Base-by-base conservation (phyloP, 1,140 invertebrate genomes). In the Adelges cooleyi region DNA sequence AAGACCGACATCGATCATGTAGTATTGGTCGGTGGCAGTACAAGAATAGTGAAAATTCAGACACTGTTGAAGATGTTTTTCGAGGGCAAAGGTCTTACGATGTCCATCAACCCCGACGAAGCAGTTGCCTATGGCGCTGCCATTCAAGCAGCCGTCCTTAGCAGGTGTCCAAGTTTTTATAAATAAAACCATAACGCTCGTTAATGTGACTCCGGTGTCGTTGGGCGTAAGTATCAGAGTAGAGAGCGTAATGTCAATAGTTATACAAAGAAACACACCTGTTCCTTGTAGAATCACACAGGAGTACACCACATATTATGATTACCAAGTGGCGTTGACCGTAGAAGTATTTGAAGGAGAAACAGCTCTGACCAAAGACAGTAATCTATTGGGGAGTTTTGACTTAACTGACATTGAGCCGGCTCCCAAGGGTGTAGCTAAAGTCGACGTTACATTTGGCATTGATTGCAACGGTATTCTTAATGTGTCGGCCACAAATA, bases 231-330 rank as follows among this genome's bases (percentile, higher is more conserved):
- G 71, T 46, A 72, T 75, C 93, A 96, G 92, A 48, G 83, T 86
- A 5, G 79, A 97, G 3, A 95, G 97, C 75, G 93, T 87, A 40
- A 78, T 80, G n/a, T n/a, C n/a, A n/a, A n/a, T n/a, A n/a, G n/a
- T n/a, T n/a, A n/a, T n/a, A n/a, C 17, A 96, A 78, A 82, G 93
- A 42, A 97, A 97, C 80, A 94, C 92, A 8, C 94, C 90, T 71
- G 95, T 97, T 74, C 94, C 94, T 33, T 94, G 90, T 33, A 95
- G 95, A 76, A 90, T 94, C 73, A 92, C 90, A 0, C 92, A 97
- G 73, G 95, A 89, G 8, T 97, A 96, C 78, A 95, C 93, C 65
- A 97, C 94, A 1, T 95, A 95, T 73, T 89, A 92, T 0, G 94
- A 97, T 75, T 98, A 97, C 75, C 94, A 97, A 75, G 92, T 93